These are phyloP conservation scores for Ceramica pisi DNA, from an alignment of 2,888 invertebrate species.

Conservation along the genomic window DNA sequence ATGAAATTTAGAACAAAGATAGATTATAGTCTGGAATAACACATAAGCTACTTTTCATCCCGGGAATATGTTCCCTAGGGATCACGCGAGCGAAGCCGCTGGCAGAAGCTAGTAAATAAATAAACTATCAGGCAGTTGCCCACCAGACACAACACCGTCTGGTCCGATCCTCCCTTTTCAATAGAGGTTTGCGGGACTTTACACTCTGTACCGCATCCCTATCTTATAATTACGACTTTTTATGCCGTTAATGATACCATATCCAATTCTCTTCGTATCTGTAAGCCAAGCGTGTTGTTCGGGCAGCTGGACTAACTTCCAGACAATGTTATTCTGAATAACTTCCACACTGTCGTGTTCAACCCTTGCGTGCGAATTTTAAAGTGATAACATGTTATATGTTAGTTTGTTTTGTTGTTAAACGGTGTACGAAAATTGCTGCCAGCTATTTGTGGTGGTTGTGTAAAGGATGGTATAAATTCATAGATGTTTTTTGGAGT, in stretches of 20 bases:
- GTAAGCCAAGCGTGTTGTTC: constrained; percentile 41
- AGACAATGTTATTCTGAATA: constrained; percentile 66
- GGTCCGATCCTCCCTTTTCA: too few relatives aligned
- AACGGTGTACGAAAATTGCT: constrained; percentile 29
- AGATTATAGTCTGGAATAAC: too few relatives aligned
- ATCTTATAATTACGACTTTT: too few relatives aligned
- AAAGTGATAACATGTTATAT: constrained; percentile 61
- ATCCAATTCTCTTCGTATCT: constrained; percentile 31
- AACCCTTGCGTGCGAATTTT: constrained; percentile 64
- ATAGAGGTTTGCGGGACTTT: too few relatives aligned
- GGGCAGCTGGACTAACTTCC: constrained; percentile 62
- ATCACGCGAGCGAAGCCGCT: too few relatives aligned
- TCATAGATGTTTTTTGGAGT: neutral
- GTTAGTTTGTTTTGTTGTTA: constrained; percentile 53
- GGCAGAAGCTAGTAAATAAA: too few relatives aligned
- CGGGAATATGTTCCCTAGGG: too few relatives aligned
- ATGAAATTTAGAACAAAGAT: too few relatives aligned
- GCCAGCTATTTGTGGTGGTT: constrained; percentile 17
- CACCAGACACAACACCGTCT: too few relatives aligned
- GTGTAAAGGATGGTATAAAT: constrained; percentile 7
- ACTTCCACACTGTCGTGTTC: constrained; percentile 63
- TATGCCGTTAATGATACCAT: neutral
- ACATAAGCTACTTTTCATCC: too few relatives aligned
- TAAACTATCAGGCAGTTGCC: too few relatives aligned
- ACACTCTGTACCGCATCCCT: too few relatives aligned